phyloP scores from a whole-genome alignment of 2,888 invertebrate genomes.

The Cataglyphis albicans region DNA sequence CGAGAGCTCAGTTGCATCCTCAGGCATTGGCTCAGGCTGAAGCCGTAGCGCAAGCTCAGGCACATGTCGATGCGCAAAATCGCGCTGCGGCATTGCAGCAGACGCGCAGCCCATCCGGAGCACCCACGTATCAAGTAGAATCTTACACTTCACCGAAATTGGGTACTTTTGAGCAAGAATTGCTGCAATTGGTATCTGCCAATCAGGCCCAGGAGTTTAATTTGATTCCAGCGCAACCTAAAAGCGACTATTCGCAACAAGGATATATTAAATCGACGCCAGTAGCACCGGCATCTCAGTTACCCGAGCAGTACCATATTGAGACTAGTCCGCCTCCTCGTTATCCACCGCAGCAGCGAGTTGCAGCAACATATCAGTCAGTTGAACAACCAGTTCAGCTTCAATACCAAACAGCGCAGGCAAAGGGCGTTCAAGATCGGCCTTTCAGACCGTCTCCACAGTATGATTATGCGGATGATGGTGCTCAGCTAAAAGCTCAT shows the following conservation, averaged over 20 bases:
- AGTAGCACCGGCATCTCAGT: conserved; percentile 63
- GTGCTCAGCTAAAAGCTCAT: conserved; percentile 57
- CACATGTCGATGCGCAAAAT: conserved; percentile 78
- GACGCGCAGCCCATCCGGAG: conserved; percentile 72
- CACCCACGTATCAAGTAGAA: conserved; percentile 73
- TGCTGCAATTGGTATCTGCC: conserved; percentile 81
- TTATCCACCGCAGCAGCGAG: conserved; percentile 69
- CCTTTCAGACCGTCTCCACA: conserved; percentile 75
- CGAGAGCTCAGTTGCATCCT: conserved; percentile 78
- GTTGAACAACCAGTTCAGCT: conserved; percentile 69
- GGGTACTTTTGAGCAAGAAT: conserved; percentile 83
- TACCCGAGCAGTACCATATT: conserved; percentile 82
- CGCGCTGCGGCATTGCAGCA: conserved; percentile 77
- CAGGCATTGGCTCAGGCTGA: conserved; percentile 81
- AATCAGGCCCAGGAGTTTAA: conserved; percentile 84
- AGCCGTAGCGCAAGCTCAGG: conserved; percentile 78
- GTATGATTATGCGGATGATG: conserved; percentile 76
- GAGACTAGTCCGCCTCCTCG: conserved; percentile 81
- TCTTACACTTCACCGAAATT: conserved; percentile 79
- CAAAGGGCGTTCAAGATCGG: conserved; percentile 64
- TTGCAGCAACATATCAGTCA: conserved; percentile 71
- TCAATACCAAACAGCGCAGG: conserved; percentile 66
- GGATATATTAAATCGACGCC: conserved; percentile 73
- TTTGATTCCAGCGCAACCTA: conserved; percentile 73
- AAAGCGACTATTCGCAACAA: conserved; percentile 73